Base-by-base conservation (phyloP, 2,888 invertebrate genomes). In the Taphrorychus bicolor region DNA sequence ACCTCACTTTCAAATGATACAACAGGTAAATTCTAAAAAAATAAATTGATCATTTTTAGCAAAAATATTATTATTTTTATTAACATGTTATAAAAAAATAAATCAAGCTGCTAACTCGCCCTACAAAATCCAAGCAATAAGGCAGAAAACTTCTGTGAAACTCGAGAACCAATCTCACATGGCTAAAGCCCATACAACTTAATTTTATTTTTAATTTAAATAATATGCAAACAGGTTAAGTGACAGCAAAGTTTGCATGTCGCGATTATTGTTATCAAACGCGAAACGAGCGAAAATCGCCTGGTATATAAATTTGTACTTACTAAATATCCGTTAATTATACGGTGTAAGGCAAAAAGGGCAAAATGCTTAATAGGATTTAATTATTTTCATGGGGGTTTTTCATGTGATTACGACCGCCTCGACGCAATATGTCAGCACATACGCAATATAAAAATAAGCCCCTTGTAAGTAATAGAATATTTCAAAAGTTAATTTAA, bases 171-270 rank as follows among this genome's bases (percentile, higher is more conserved):
- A 32, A 32, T 9, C 32, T 62, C 56, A 72, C 74, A 72, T 75
- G 75, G 72, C 65, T 65, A 71, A 63, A 72, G 70, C 68, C 67
- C 73, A 73, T 77, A 78, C 76, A 74, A 75, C 76, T 77, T 77
- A 77, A 78, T 78, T 77, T 76, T 76, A 76, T 76, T 77, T 77
- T 76, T 76, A 76, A 77, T 76, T 75, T 73, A 73, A 76, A 76
- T 77, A 76, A 77, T 76, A 77, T 77, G 76, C 76, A 76, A 77
- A 77, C 77, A 76, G 66, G 70, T 45, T 57, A 63, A 70, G 61
- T 62, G 70, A 70, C 70, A 70, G 59, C 19, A 52, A 52, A 18
- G 62, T 11, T 66, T 63, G 70, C 66, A 63, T 70, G 70, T 66
- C 42, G 51, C 41, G 32, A 60, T 54, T 56, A 59, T 63, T 68